Evolutionary conservation across 92 coral and sea anemone genomes (phyloP).

Genomic region (Actinostola sp.): DNA sequence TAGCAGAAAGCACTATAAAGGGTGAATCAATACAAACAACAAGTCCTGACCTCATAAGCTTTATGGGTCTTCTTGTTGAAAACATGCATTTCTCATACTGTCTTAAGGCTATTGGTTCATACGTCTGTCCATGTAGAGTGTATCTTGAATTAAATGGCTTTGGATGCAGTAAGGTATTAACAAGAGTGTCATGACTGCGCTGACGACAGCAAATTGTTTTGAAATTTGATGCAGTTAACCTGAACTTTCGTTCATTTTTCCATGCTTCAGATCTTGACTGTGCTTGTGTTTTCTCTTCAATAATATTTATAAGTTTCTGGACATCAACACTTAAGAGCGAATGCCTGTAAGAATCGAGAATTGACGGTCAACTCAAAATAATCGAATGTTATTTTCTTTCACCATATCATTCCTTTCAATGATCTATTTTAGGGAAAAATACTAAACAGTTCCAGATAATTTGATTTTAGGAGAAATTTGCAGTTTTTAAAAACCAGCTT

Average conservation of each 20-base stretch:
- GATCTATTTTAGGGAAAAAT: too few species aligned
- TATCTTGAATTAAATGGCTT: conserved; percentile 59
- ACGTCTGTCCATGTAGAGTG: conserved; percentile 59
- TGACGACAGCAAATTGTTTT: conserved; percentile 47
- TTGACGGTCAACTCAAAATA: too few species aligned
- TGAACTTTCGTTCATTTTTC: conserved; percentile 65
- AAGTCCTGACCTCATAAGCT: conserved; percentile 67
- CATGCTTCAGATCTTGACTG: conserved; percentile 62
- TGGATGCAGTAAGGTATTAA: conserved; percentile 52
- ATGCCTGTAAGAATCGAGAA: too few species aligned
- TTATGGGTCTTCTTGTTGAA: conserved; percentile 56
- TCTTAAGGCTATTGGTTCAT: conserved; percentile 61
- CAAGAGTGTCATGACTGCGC: conserved; percentile 53
- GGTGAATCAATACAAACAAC: conserved; percentile 56
- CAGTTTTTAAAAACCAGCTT: too few species aligned
- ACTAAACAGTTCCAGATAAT: too few species aligned
- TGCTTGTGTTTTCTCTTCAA: conserved; percentile 61
- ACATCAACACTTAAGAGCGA: conserved; percentile 42
- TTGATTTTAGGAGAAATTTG: too few species aligned
- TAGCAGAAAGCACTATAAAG: conserved; percentile 30
- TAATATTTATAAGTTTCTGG: conserved; percentile 61
- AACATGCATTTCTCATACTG: conserved; percentile 64
- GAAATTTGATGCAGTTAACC: conserved; percentile 80
- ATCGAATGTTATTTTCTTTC: too few species aligned
- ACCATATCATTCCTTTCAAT: too few species aligned